These are phyloP conservation scores for Calliphora vicina DNA, from an alignment of 1,140 invertebrate genomes.

Conservation along the genomic window DNA sequence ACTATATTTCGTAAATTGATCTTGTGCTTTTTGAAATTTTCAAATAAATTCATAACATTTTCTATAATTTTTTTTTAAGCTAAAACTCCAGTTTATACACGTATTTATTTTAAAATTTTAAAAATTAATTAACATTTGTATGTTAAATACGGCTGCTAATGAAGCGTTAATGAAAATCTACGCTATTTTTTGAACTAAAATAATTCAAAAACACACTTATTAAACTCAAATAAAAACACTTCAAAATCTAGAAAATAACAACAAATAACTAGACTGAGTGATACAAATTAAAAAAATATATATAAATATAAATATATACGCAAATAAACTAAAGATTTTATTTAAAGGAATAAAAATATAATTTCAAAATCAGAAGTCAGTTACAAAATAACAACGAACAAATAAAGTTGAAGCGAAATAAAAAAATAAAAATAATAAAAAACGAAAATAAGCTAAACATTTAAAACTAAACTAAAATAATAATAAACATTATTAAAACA, in stretches of 20 bases:
- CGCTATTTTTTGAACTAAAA: neutral
- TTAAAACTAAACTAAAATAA: neutral
- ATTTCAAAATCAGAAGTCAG: neutral
- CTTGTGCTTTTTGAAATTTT: constrained; percentile 3
- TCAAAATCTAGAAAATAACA: neutral
- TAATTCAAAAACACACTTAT: neutral
- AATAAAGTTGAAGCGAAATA: neutral
- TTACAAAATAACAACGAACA: constrained; percentile 28
- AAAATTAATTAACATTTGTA: constrained; percentile 17
- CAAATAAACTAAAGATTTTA: constrained; percentile 18
- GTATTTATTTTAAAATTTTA: neutral
- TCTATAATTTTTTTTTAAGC: too few species aligned
- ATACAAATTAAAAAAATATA: neutral
- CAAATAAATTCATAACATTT: neutral
- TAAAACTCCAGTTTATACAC: too few species aligned
- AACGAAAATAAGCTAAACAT: constrained; percentile 6
- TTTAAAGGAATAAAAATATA: neutral
- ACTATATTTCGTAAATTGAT: too few species aligned
- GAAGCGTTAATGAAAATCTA: constrained; percentile 12
- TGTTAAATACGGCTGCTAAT: constrained; percentile 3
- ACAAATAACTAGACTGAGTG: neutral
- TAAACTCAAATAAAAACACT: neutral
- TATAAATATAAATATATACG: neutral
- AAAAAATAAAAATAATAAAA: neutral
- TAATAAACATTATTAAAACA: neutral